Percentiles rank a stretch among this genome's conserved stretches.
phyloP scores from a whole-genome alignment of 2,888 invertebrate genomes.

The Chrysolina oricalcia region DNA sequence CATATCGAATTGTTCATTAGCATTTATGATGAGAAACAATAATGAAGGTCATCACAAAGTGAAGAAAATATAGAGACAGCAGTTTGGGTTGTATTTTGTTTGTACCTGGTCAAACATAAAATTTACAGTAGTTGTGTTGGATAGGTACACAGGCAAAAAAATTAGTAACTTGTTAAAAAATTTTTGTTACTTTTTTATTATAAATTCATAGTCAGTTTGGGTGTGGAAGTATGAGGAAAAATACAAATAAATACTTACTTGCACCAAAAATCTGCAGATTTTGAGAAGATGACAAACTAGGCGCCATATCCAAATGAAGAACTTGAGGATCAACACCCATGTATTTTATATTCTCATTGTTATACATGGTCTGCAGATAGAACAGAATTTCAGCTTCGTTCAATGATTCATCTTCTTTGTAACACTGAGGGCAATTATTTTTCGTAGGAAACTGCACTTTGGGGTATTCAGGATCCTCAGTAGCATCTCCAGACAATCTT shows the following conservation, averaged over 20 bases:
- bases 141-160: not conserved
- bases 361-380: conserved; percentile 77
- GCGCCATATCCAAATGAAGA: conserved; percentile 59
- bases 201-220: not conserved
- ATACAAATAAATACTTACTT: conserved; percentile 68
- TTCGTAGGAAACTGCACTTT: conserved; percentile 91
- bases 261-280: conserved; percentile 64
- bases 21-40: too few relatives aligned
- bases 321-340: conserved; percentile 69
- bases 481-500: conserved; percentile 86
- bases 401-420: conserved; percentile 73
- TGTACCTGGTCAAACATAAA: too few relatives aligned
- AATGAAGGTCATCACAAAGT: too few relatives aligned
- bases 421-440: conserved; percentile 81
- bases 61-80: too few relatives aligned
- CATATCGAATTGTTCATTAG: too few relatives aligned
- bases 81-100: too few relatives aligned
- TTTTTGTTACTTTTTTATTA: not conserved
- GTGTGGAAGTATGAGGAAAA: not conserved
- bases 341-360: conserved; percentile 71
- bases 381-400: conserved; percentile 77
- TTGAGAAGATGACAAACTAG: conserved; percentile 43
- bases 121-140: too few relatives aligned
- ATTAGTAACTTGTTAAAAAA: not conserved
- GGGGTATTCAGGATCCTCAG: conserved; percentile 92